Percentiles rank a stretch among this genome's conserved stretches.
phyloP scores from a whole-genome alignment of 2,797 vertebrate genomes.

The Lacerta viridis region DNA sequence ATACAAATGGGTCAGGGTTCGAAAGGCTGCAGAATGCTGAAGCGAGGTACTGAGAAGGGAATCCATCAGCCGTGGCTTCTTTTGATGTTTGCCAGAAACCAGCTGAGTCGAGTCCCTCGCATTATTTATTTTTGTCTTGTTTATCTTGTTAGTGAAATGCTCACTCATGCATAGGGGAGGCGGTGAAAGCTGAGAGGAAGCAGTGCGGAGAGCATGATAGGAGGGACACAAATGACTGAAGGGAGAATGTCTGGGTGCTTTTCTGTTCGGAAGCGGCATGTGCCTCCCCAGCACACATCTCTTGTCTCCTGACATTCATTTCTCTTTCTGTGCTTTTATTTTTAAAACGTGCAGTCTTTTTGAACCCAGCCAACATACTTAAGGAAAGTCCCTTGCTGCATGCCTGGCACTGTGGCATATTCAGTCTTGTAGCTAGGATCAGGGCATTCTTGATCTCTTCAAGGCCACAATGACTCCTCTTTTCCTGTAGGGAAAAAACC shows the following conservation, averaged over 20 bases:
- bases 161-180: constrained; percentile 22
- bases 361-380: neutral
- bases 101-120: constrained; percentile 12
- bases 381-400: neutral
- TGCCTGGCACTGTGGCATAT: neutral
- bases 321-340: neutral
- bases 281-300: neutral
- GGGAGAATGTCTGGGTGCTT: neutral
- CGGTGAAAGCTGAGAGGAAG: constrained; percentile 17
- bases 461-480: neutral
- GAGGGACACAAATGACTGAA: neutral
- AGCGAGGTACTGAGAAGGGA: neutral
- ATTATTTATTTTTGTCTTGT: constrained; percentile 44
- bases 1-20: constrained; percentile 18
- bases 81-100: constrained; percentile 26
- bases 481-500: neutral
- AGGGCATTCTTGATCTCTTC: neutral
- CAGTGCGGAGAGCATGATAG: neutral
- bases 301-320: constrained; percentile 2
- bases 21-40: neutral
- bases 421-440: neutral
- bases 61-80: neutral
- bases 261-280: neutral
- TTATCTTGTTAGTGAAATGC: constrained; percentile 22
- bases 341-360: neutral